Conservation (phyloP, 2,888 invertebrate species). For the Sarcophaga variegata region DNA sequence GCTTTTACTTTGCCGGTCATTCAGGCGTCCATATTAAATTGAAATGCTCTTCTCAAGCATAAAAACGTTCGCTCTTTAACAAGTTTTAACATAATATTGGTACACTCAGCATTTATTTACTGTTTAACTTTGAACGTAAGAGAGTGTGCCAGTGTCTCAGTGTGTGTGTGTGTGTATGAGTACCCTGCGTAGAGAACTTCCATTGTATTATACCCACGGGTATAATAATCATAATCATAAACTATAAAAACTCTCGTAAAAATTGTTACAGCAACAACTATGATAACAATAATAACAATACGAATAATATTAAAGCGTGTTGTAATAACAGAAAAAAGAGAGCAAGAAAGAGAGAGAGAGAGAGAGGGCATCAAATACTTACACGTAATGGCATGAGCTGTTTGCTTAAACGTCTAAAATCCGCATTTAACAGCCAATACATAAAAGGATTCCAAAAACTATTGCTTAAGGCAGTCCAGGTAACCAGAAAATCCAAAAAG, state of each 20-base stretch:
- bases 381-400: conserved; percentile 90
- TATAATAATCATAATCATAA: conserved; percentile 57
- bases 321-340: neutral
- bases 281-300: neutral
- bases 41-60: no score
- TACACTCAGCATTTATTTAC: neutral
- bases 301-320: neutral
- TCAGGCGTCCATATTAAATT: no score
- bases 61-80: neutral
- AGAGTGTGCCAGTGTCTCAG: no score
- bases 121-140: no score
- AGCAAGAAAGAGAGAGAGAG: neutral
- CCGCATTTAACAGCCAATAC: conserved; percentile 93
- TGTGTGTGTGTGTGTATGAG: no score
- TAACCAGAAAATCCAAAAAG: conserved; percentile 91
- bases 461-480: conserved; percentile 93
- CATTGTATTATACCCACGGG: conserved; percentile 7
- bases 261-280: neutral
- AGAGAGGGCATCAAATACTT: conserved; percentile 76
- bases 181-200: neutral
- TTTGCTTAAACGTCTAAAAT: conserved; percentile 90
- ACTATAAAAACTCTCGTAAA: conserved; percentile 36
- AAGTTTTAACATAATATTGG: neutral
- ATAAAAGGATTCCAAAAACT: conserved; percentile 96
- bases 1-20: neutral